A percentile compares a stretch with the other conserved stretches of the same genome.
Evolutionary conservation across 2,113 vertebrate genomes (phyloP).

Genomic region (Rhinichthys klamathensis): DNA sequence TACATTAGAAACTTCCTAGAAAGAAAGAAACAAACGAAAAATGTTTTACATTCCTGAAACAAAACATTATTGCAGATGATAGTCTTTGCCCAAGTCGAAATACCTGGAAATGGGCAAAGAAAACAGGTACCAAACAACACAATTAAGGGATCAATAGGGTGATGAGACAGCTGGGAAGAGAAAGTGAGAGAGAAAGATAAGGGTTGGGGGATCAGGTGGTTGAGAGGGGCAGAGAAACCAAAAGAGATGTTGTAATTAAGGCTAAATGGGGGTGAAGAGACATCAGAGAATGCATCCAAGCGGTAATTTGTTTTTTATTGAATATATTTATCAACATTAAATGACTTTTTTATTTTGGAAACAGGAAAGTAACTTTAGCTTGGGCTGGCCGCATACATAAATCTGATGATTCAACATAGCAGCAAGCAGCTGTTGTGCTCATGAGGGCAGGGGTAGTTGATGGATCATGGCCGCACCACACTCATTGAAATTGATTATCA

Average conservation of each 20-base stretch:
- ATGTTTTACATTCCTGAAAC: background rate
- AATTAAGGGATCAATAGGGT: constrained; percentile 63
- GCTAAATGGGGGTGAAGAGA: constrained; percentile 59
- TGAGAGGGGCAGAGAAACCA: constrained; percentile 27
- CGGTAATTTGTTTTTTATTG: constrained; percentile 68
- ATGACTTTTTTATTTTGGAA: constrained; percentile 61
- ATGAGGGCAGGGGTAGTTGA: constrained; percentile 46
- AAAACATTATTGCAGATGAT: constrained; percentile 44
- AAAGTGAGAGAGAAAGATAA: background rate
- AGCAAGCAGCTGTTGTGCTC: constrained; percentile 56
- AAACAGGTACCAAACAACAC: constrained; percentile 61
- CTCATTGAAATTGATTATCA: constrained; percentile 63
- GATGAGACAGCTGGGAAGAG: constrained; percentile 47
- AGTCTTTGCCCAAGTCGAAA: constrained; percentile 49
- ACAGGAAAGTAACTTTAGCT: constrained; percentile 59
- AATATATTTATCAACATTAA: constrained; percentile 70
- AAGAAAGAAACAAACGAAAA: background rate
- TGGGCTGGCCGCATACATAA: constrained; percentile 41
- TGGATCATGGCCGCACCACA: constrained; percentile 44
- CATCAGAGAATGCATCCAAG: constrained; percentile 54
- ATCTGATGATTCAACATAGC: constrained; percentile 43
- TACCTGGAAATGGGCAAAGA: constrained; percentile 37
- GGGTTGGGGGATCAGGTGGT: background rate
- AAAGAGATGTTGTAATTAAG: constrained; percentile 62
- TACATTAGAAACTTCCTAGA: background rate